Base-by-base conservation (phyloP, 1,140 invertebrate species). In the Lordiphosa clarofinis region DNA sequence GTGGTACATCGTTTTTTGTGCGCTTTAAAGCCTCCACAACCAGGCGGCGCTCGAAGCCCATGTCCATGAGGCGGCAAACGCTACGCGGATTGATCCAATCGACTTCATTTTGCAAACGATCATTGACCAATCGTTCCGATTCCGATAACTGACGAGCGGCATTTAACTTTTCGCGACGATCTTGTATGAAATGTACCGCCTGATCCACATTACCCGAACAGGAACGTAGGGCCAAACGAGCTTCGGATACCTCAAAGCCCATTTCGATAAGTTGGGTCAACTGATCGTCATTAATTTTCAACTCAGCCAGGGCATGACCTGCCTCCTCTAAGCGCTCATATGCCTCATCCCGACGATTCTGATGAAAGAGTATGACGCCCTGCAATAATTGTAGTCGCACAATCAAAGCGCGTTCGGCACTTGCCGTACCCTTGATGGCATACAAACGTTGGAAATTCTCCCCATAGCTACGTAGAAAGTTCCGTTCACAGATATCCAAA, bases 301-400 rank as follows among this genome's bases (percentile, higher is more conserved):
- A 76, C 24, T 79, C 87, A n/a, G 88, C 81, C 4, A 95, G 74
- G 70, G 95, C 93, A 0, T 53, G 43, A 68, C 93, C 91, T 0
- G 92, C 93, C 68, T 91, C 87, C 37, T 90, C 86, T 2, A 96
- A 86, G 10, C 93, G 84, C 13, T 74, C 65, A 11, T 89, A 89
- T 0, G 94, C 93, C 65, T 93, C 91, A 3, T 90, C 71, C 0
- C 92, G 82, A 57, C 91, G 91, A 73, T 94, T 94, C 88, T 93
- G 92, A 84, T 96, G 94, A 82, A 93, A 96, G 1, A 92, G 89
- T 2, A 95, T 91, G 53, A 96, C 92, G 1, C 93, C 95, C 89
- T 96, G 94, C 12, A 96, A 89, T 11, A 96, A 88, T 89, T 95
- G 94, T 1, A 96, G 90, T 3, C 94, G 91, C 91, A 95, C 92